Percentiles rank a stretch among this genome's conserved stretches.
phyloP scores from a whole-genome alignment of 2,888 invertebrate genomes.

The Idaea biselata region DNA sequence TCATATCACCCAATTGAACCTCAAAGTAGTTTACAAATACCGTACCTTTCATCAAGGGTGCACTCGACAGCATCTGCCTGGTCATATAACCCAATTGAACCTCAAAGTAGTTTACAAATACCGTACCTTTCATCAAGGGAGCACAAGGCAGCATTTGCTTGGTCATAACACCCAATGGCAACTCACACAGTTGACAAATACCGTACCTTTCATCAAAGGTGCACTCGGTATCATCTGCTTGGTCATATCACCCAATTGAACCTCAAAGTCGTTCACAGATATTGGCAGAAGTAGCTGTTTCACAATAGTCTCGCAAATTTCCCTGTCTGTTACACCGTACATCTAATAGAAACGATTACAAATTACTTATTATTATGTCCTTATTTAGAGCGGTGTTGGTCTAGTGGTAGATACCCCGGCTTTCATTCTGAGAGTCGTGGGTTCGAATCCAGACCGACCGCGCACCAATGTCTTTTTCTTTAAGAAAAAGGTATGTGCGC shows the following conservation, averaged over 20 bases:
- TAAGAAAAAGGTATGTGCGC: too few species aligned
- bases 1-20: slow-evolving; percentile 63
- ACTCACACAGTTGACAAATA: too few species aligned
- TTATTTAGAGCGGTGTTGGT: too few species aligned
- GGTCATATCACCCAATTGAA: slow-evolving; percentile 67
- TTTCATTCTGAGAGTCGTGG: too few species aligned
- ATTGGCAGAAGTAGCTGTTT: slow-evolving; percentile 82
- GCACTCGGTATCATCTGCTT: slow-evolving; percentile 75
- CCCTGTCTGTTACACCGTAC: slow-evolving; percentile 50
- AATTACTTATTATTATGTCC: too few species aligned
- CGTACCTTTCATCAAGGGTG: slow-evolving; percentile 32
- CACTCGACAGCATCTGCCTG: too few species aligned
- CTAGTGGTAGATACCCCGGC: too few species aligned
- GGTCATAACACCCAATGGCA: slow-evolving; percentile 64
- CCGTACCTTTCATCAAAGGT: slow-evolving; percentile 82
- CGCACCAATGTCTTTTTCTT: too few species aligned
- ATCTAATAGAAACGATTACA: slow-evolving; percentile 36
- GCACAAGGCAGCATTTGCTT: slow-evolving; percentile 72
- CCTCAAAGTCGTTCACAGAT: slow-evolving; percentile 81
- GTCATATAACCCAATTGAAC: too few species aligned
- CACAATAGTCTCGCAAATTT: slow-evolving; percentile 75
- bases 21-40: slow-evolving; percentile 82
- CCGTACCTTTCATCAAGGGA: too few species aligned
- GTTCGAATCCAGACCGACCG: too few species aligned
- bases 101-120: too few species aligned